Base-by-base conservation (phyloP, 2,797 vertebrate species). In the Gila robusta region DNA sequence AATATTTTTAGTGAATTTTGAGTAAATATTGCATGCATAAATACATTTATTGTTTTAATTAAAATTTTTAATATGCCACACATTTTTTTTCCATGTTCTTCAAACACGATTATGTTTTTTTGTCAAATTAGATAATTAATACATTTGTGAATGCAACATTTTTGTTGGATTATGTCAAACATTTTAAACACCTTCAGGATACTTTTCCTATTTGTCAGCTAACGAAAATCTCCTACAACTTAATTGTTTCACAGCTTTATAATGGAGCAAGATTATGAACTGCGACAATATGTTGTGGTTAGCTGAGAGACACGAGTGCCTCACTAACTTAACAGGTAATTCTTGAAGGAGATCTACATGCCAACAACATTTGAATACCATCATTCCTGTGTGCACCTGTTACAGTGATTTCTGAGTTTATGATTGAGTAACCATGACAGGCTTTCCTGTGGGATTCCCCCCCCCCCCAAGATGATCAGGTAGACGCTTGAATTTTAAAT, bases 271-370 rank as follows among this genome's bases (percentile, higher is more conserved):
- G 39, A 44, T 19, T 4, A 47, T 49, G 12, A 44, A n/a, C 17
- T 8, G 9, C 17, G 32, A 23, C 26, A 9, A 49, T 1, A 37
- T n/a, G 21, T 21, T 37, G 66, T 17, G 5, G 44, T 69, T 49
- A 17, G 41, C 64, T 0, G 1, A 69, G 12, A 49, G 21, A 10
- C 7, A 7, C 0, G 6, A 7, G 23, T 47, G 28, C 47, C 19
- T 71, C 44, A 69, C 28, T 35, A 41, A 59, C 16, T 54, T 54
- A 82, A 72, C 49, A 41, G 67, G 67, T 28, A 21, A 56, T 54
- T 56, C 67, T 37, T 82, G 80, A 82, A 28, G 8, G 16, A 82
- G 23, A 54, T 70, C 21, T 4, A 49, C 28, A 67, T 8, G 79
- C 52, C 64, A 39, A 69, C 10, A 35, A 56, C 19, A 26, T 71